Conservation (phyloP, 2,888 invertebrate species). For the Panopea generosa region DNA sequence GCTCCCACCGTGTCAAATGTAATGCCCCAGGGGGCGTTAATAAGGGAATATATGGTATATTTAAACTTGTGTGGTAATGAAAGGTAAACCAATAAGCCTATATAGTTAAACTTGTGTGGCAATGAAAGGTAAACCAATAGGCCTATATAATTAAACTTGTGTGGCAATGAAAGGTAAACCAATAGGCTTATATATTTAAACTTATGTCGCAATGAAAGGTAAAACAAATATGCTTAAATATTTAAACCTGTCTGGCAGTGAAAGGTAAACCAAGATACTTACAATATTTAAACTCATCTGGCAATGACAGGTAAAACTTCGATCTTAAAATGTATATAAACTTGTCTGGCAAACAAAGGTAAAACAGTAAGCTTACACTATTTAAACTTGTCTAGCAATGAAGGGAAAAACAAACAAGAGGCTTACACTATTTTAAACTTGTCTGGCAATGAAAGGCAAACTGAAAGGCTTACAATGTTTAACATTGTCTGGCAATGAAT, state of each 20-base stretch:
- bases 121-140: conserved; percentile 95
- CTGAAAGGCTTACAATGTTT: too few species aligned
- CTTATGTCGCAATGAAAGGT: conserved; percentile 99
- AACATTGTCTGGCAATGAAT: too few species aligned
- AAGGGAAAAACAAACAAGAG: not conserved
- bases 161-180: not conserved
- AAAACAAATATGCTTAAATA: not conserved
- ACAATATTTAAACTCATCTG: conserved; percentile 95
- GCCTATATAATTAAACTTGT: too few species aligned
- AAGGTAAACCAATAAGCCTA: not conserved
- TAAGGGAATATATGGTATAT: too few species aligned
- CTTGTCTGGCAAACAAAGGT: conserved; percentile 99
- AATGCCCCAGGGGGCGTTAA: too few species aligned
- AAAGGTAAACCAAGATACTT: not conserved
- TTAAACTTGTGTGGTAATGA: not conserved
- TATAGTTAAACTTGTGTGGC: conserved; percentile 97
- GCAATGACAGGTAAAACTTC: conserved; percentile 98
- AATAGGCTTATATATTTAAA: too few species aligned
- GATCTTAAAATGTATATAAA: too few species aligned
- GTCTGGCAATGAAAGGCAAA: too few species aligned
- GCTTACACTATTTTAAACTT: too few species aligned
- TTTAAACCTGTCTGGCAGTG: not conserved
- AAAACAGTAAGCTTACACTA: not conserved
- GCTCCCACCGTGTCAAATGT: too few species aligned
- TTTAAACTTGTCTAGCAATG: not conserved